Percentiles rank a stretch among this genome's conserved stretches.
phyloP scores from a whole-genome alignment of 2,113 vertebrate species.

The Mystacornis crossleyi region DNA sequence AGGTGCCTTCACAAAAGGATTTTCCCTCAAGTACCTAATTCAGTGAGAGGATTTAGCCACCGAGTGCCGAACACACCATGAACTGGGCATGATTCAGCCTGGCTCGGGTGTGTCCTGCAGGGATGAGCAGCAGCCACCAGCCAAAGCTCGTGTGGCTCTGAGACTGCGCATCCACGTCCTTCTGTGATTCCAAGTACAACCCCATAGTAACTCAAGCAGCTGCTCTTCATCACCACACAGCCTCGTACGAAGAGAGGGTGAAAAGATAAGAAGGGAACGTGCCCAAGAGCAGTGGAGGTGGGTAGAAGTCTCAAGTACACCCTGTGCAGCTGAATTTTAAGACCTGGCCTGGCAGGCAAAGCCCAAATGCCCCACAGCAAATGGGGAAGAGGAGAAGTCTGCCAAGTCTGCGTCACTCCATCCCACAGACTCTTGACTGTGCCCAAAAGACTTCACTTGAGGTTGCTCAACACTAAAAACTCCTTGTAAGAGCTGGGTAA shows the following conservation, averaged over 20 bases:
- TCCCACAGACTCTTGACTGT: rapidly evolving
- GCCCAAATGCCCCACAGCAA: rapidly evolving
- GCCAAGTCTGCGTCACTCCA: rapidly evolving
- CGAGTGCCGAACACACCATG: rapidly evolving
- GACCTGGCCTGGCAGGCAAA: background rate
- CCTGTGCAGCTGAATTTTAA: background rate
- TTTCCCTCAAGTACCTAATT: background rate
- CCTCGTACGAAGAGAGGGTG: rapidly evolving
- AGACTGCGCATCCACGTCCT: rapidly evolving
- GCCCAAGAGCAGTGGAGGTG: background rate
- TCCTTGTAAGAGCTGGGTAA: background rate
- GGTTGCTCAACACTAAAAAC: background rate
- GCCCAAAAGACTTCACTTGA: background rate
- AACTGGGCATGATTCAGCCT: background rate
- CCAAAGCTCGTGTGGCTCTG: background rate
- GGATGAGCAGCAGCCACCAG: background rate
- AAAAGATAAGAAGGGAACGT: background rate
- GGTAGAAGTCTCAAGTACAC: background rate
- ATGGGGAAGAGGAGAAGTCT: background rate
- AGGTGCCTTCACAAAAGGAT: background rate
- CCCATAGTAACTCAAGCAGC: background rate
- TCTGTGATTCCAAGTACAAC: background rate
- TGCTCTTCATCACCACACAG: background rate
- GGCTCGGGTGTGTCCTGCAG: background rate
- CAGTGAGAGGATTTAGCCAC: background rate